These are phyloP conservation scores for Hyles euphorbiae DNA, from an alignment of 1,140 invertebrate species.

Conservation along the genomic window DNA sequence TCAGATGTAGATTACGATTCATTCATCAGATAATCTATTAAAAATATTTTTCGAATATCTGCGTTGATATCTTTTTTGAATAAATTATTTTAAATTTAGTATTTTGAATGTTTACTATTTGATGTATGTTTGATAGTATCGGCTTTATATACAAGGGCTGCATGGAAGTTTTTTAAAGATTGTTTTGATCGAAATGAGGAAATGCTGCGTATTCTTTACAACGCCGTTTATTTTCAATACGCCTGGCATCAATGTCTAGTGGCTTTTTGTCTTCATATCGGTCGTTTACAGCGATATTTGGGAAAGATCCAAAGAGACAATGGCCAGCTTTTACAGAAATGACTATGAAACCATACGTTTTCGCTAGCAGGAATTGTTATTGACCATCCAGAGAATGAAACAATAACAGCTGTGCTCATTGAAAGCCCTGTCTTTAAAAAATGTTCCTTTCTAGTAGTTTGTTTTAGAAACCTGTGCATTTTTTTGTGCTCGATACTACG, in stretches of 20 bases:
- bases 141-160: no score
- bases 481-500: no score
- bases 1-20: conserved; percentile 31
- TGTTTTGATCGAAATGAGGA: conserved; percentile 6
- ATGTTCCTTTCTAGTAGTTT: no score
- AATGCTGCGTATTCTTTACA: conserved; percentile 5
- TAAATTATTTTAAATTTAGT: no score
- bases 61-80: no score
- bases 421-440: no score
- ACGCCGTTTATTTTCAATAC: conserved; percentile 22
- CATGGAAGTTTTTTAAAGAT: neutral
- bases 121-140: no score
- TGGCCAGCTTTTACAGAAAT: conserved; percentile 43
- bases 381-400: conserved; percentile 4
- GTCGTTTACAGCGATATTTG: conserved; percentile 32
- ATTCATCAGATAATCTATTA: no score
- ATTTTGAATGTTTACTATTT: no score
- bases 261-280: conserved; percentile 39
- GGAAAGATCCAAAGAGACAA: conserved; percentile 45
- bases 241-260: conserved; percentile 28
- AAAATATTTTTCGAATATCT: no score
- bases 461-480: no score
- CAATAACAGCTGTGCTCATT: neutral
- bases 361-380: conserved; percentile 7
- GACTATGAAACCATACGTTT: conserved; percentile 15